Percentiles rank a stretch among this genome's conserved stretches.
Conservation (phyloP, 2,888 invertebrate species). For the Clusia tigrina region DNA sequence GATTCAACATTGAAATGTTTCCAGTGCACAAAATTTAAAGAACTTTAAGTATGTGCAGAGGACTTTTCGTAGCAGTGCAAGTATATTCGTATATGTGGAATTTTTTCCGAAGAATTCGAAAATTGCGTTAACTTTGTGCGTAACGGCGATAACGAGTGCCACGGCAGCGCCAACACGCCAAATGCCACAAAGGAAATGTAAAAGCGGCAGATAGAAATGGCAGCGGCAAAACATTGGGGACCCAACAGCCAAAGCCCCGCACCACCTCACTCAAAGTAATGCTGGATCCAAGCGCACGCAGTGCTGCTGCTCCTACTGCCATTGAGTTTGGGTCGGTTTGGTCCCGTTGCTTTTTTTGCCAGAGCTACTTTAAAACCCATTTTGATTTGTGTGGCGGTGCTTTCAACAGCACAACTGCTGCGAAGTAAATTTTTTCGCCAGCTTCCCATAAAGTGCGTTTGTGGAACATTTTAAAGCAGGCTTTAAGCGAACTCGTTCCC, state of each 20-base stretch:
- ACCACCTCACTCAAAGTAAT: background rate
- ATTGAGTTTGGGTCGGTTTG: no score
- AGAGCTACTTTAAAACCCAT: slow-evolving; percentile 30
- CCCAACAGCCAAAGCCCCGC: background rate
- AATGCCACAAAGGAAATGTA: background rate
- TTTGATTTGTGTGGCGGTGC: slow-evolving; percentile 28
- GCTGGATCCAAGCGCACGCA: background rate
- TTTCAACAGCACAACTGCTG: background rate
- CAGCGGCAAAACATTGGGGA: background rate
- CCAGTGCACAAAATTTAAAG: background rate
- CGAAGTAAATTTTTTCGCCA: background rate
- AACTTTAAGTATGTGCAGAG: slow-evolving; percentile 3
- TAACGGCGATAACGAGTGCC: slow-evolving; percentile 23
- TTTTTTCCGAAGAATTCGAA: background rate
- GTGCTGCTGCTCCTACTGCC: background rate
- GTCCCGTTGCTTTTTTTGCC: background rate
- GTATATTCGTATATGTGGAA: background rate
- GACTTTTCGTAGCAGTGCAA: slow-evolving; percentile 6
- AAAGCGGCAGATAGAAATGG: background rate
- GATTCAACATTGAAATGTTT: no score
- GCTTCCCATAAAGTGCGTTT: background rate
- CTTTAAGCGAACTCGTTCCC: no score
- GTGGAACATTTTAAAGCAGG: no score
- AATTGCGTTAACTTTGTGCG: slow-evolving; percentile 18
- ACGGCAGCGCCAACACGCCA: background rate